Percentiles rank a stretch among this genome's conserved stretches.
These are phyloP conservation scores for Perizoma affinitatum DNA, from an alignment of 2,888 invertebrate species.

Conservation along the genomic window DNA sequence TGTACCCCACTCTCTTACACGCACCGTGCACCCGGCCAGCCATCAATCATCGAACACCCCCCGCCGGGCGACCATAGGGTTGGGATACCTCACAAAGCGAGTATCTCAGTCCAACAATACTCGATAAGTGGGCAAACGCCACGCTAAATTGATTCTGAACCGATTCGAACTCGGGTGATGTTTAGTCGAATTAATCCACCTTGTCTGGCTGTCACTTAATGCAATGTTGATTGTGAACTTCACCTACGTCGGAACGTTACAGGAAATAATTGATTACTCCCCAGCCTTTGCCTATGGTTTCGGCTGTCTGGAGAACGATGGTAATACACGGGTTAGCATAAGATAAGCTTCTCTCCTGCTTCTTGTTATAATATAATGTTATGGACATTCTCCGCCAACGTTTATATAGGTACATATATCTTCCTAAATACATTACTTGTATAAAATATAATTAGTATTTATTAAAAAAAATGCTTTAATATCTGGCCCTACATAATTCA, in stretches of 20 bases:
- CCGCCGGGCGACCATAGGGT: conserved; percentile 77
- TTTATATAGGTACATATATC: no score
- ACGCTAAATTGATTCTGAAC: conserved; percentile 77
- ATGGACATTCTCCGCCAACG: no score
- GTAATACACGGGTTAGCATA: background rate
- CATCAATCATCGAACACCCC: conserved; percentile 82
- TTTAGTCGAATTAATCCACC: conserved; percentile 61
- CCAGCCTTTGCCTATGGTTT: conserved; percentile 1
- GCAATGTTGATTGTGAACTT: conserved; percentile 30
- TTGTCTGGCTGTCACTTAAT: conserved; percentile 27
- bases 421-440: no score
- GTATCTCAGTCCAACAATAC: conserved; percentile 71
- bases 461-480: no score
- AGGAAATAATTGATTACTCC: conserved; percentile 11
- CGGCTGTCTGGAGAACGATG: background rate
- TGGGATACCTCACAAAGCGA: conserved; percentile 77
- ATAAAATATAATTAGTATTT: no score
- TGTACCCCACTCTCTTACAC: conserved; percentile 55
- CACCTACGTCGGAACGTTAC: conserved; percentile 14
- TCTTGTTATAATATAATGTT: no score
- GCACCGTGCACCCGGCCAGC: conserved; percentile 66
- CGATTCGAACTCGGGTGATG: conserved; percentile 63
- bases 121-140: conserved; percentile 80
- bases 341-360: no score
- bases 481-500: no score